Base-by-base conservation (phyloP, 2,888 invertebrate genomes). In the Mellilla xanthometata region DNA sequence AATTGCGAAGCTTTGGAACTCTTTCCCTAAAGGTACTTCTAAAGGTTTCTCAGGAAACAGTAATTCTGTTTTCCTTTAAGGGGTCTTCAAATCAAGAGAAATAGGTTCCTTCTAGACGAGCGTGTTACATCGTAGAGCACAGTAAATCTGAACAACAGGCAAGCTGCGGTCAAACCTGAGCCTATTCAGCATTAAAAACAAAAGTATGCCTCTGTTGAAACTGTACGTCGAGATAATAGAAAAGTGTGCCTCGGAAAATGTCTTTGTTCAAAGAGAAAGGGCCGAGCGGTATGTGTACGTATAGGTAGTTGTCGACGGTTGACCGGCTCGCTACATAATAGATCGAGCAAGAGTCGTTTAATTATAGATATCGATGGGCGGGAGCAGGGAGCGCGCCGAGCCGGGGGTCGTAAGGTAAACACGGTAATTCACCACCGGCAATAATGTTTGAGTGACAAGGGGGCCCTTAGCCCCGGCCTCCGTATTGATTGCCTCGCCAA, bases 371-470 rank as follows among this genome's bases (percentile, higher is more conserved):
- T 53, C 52, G 44, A 47, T 36, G 39, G 27, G 34, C 39, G 26
- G 45, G 44, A 49, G 52, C 38, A 30, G 24, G 39, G 33, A n/a
- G 24, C 7, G 24, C 24, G 44, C n/a, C n/a, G n/a, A n/a, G n/a
- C n/a, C n/a, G 52, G 57, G 55, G 58, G 48, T 54, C 55, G 62
- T 65, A 60, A 58, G 63, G 68, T 66, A 70, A 68, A 68, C 68
- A 65, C 60, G 66, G 65, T 68, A 71, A 72, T 72, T 72, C 71
- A 70, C 65, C 62, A 61, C 64, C 58, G 52, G 57, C 61, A 54
- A 67, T 76, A 72, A 76, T 72, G 71, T 72, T 67, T 68, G 71
- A 65, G 54, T 59, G 68, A 74, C 76, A 64, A 60, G 65, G 64
- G 58, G 68, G 67, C 69, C 68, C 67, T 68, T 59, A 56, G 62